Evolutionary conservation across 1,140 invertebrate species (phyloP).

Genomic region (Sitobion miscanthi): DNA sequence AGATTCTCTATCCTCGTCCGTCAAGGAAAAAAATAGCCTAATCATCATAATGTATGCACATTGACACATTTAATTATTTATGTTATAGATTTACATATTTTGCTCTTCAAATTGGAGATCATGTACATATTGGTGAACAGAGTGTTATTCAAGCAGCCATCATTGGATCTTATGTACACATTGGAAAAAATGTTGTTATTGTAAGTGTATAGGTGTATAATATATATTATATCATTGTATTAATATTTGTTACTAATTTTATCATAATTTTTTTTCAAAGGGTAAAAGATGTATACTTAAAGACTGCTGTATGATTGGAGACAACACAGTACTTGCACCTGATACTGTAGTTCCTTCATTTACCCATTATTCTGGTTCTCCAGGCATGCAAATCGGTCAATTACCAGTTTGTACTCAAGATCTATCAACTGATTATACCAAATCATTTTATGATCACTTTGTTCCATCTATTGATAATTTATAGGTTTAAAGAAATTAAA

Average conservation of each 20-base stretch:
- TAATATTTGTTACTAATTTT: not conserved
- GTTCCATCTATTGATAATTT: conserved; percentile 65
- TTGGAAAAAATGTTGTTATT: conserved; percentile 98
- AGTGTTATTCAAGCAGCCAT: conserved; percentile 93
- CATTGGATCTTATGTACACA: conserved; percentile 96
- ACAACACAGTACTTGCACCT: conserved; percentile 93
- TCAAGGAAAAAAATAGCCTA: not conserved
- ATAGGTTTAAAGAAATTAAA: not conserved
- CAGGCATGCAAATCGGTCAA: conserved; percentile 78
- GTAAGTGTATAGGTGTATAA: conserved; percentile 69
- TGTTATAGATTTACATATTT: conserved; percentile 88
- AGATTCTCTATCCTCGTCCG: too few species aligned
- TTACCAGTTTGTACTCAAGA: conserved; percentile 91
- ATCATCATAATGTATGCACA: not conserved
- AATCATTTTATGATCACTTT: conserved; percentile 96
- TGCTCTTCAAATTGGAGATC: conserved; percentile 94
- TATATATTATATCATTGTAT: not conserved
- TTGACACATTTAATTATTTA: not conserved
- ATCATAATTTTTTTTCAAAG: conserved; percentile 65
- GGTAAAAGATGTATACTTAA: conserved; percentile 93
- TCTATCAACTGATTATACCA: conserved; percentile 94
- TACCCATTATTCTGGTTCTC: conserved; percentile 88
- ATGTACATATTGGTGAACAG: conserved; percentile 96
- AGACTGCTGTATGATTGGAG: conserved; percentile 96
- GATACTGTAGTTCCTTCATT: conserved; percentile 98